Evolutionary conservation across 1,140 invertebrate genomes (phyloP).

Genomic region (Zaprionus gabonicus): DNA sequence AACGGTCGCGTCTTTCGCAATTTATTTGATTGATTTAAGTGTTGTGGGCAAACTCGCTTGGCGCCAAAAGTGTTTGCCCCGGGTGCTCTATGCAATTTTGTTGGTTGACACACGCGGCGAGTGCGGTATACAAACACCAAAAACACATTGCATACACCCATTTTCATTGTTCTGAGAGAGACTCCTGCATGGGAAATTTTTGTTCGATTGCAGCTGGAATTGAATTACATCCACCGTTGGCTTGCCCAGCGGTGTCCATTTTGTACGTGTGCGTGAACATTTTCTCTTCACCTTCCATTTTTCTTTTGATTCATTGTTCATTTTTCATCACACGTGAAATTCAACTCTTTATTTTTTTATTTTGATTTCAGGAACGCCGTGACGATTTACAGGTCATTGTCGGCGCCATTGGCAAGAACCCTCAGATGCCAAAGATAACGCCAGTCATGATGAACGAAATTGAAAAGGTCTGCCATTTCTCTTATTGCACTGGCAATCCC

Average conservation of each 20-base stretch:
- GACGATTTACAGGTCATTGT: conserved; percentile 84
- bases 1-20: conserved; percentile 39
- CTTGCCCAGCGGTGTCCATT: conserved; percentile 51
- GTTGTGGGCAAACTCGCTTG: conserved; percentile 26
- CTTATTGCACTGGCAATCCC: conserved; percentile 8
- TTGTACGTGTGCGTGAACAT: conserved; percentile 42
- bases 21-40: conserved; percentile 29
- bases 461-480: conserved; percentile 70
- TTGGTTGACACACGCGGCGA: conserved; percentile 73
- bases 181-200: conserved; percentile 43
- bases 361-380: conserved; percentile 73
- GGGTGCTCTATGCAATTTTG: conserved; percentile 72
- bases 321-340: conserved; percentile 14
- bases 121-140: conserved; percentile 50
- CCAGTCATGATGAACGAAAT: conserved; percentile 82
- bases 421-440: conserved; percentile 78
- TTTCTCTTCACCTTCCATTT: conserved; percentile 46
- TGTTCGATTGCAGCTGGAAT: conserved; percentile 63
- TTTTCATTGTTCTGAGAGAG: conserved; percentile 21
- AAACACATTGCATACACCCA: not conserved
- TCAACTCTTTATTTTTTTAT: conserved; percentile 2
- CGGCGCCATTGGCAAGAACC: conserved; percentile 78
- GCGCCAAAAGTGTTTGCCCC: conserved; percentile 43
- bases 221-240: conserved; percentile 62
- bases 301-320: conserved; percentile 36